A percentile compares a stretch with the other conserved stretches of the same genome.
Conservation (phyloP, 2,113 vertebrate species). For the Ceyx margarethae region DNA sequence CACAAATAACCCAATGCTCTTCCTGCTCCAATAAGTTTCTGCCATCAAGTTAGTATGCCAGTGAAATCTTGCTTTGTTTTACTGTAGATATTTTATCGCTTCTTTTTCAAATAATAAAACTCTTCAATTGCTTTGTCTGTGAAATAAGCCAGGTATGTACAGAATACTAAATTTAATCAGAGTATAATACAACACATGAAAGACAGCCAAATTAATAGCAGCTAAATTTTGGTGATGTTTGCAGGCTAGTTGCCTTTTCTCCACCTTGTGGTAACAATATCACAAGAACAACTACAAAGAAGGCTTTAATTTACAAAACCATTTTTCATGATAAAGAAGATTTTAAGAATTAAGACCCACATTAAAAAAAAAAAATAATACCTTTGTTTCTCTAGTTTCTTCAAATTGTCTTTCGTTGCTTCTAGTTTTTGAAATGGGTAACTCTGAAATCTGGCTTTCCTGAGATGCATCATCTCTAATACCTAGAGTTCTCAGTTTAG, state of each 20-base stretch:
- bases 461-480: not conserved
- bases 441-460: not conserved
- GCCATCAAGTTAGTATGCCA: accelerated
- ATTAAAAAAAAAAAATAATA: not conserved
- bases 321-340: not conserved
- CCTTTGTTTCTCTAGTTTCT: not conserved
- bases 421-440: not conserved
- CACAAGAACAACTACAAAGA: not conserved
- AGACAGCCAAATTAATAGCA: accelerated
- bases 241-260: not conserved
- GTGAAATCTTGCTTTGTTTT: not conserved
- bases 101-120: not conserved
- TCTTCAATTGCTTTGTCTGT: not conserved
- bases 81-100: not conserved
- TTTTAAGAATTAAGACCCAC: not conserved
- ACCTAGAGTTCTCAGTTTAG: not conserved
- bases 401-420: not conserved
- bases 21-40: not conserved
- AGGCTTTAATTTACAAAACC: not conserved
- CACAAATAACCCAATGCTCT: accelerated
- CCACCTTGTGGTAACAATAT: not conserved
- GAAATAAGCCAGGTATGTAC: not conserved
- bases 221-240: not conserved
- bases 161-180: not conserved
- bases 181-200: not conserved